Evolutionary conservation across 2,888 invertebrate species (phyloP).

Genomic region (Caenorhabditis virilis): DNA sequence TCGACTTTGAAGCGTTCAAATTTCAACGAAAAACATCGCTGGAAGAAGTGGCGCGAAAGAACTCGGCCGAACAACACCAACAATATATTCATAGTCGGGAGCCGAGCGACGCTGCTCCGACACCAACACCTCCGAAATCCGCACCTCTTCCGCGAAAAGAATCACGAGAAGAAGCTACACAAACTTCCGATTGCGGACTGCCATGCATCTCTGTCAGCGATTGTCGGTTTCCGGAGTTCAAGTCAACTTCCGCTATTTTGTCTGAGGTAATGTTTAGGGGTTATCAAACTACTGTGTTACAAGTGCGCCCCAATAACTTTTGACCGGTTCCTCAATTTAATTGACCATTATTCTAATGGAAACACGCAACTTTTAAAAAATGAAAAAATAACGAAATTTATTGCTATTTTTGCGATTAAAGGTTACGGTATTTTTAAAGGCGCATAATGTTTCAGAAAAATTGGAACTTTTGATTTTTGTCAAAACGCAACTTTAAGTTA

Average conservation of each 20-base stretch:
- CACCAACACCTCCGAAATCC: slow-evolving; percentile 25
- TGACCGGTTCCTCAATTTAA: too few species aligned
- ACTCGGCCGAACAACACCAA: slow-evolving; percentile 15
- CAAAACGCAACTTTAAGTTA: background rate
- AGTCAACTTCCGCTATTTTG: background rate
- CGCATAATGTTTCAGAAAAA: too few species aligned
- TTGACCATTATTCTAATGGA: too few species aligned
- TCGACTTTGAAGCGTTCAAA: slow-evolving; percentile 34
- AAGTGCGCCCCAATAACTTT: too few species aligned
- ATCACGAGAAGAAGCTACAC: slow-evolving; percentile 47
- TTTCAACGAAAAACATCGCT: slow-evolving; percentile 27
- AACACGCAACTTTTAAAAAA: too few species aligned
- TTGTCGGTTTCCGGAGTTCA: slow-evolving; percentile 39
- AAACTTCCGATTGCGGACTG: slow-evolving; percentile 36
- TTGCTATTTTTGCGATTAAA: too few species aligned
- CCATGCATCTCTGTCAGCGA: slow-evolving; percentile 9
- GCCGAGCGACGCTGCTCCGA: slow-evolving; percentile 10
- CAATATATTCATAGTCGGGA: slow-evolving; percentile 12
- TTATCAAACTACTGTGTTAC: too few species aligned
- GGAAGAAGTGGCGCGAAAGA: slow-evolving; percentile 33
- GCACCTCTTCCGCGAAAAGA: slow-evolving; percentile 23
- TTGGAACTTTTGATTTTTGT: too few species aligned
- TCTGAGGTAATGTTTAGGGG: too few species aligned
- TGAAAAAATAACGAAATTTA: too few species aligned
- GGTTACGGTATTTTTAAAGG: too few species aligned